Evolutionary conservation across 2,888 invertebrate species (phyloP).

Genomic region (Alsophila aescularia): DNA sequence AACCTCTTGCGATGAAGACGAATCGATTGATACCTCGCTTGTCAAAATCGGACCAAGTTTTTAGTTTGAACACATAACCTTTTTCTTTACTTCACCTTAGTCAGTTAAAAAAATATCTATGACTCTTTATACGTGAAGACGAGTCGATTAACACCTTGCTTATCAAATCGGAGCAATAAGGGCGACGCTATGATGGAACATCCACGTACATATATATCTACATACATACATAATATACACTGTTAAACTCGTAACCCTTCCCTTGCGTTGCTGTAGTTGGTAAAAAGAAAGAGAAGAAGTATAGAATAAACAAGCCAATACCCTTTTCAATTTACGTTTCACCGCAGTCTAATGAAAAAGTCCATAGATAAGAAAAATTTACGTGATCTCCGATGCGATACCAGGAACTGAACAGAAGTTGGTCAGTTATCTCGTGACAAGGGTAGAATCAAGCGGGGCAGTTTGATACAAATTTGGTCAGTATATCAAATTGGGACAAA

Average conservation of each 20-base stretch:
- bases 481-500: not conserved
- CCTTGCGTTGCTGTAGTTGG: too few relatives aligned
- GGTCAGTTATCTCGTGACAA: conserved; percentile 22
- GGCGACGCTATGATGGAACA: too few relatives aligned
- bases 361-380: conserved; percentile 32
- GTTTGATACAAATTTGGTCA: not conserved
- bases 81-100: too few relatives aligned
- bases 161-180: too few relatives aligned
- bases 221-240: not conserved
- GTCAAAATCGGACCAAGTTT: too few relatives aligned
- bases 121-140: too few relatives aligned
- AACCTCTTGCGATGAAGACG: too few relatives aligned
- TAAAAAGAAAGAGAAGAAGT: not conserved
- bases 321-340: conserved; percentile 22
- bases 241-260: too few relatives aligned
- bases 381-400: conserved; percentile 30
- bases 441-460: conserved; percentile 2
- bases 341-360: conserved; percentile 12
- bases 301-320: conserved; percentile 18
- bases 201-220: not conserved
- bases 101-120: too few relatives aligned
- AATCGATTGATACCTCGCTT: too few relatives aligned
- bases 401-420: conserved; percentile 16
- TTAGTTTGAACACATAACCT: too few relatives aligned
- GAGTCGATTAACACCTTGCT: too few relatives aligned